Evolutionary conservation across 2,113 vertebrate species (phyloP).

Genomic region (Poecilia latipinna): DNA sequence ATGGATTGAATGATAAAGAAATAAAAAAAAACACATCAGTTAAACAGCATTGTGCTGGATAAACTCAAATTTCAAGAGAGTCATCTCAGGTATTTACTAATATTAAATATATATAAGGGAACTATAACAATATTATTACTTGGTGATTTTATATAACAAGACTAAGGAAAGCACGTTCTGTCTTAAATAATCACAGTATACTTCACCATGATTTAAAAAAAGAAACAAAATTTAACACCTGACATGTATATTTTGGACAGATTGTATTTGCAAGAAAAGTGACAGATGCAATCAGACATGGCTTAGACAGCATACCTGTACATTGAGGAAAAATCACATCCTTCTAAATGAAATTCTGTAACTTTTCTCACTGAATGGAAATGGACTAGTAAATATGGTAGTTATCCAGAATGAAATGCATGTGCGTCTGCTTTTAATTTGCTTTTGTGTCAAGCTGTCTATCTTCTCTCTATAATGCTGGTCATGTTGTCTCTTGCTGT

Average conservation of each 20-base stretch:
- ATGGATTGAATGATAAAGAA: conserved; percentile 10
- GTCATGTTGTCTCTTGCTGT: background rate
- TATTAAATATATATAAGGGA: conserved; percentile 3
- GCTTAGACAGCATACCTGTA: conserved; percentile 1
- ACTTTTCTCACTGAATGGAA: conserved; percentile 17
- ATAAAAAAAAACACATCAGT: conserved; percentile 23
- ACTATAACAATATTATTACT: conserved; percentile 19
- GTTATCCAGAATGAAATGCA: conserved; percentile 14
- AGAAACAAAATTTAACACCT: conserved; percentile 16
- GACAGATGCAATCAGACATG: conserved; percentile 27
- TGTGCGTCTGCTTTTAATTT: background rate
- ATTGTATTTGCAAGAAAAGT: conserved; percentile 6
- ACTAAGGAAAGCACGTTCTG: conserved; percentile 4
- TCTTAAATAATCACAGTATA: conserved; percentile 40
- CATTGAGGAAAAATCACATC: conserved; percentile 1
- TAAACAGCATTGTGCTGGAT: conserved; percentile 19
- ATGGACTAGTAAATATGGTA: background rate
- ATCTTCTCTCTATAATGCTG: conserved; percentile 11
- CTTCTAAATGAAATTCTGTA: background rate
- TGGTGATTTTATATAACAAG: conserved; percentile 14
- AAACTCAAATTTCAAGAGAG: conserved; percentile 1
- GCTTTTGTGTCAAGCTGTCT: background rate
- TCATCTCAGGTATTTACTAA: conserved; percentile 4
- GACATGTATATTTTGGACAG: conserved; percentile 7
- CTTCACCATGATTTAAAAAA: conserved; percentile 22